Evolutionary conservation across 2,797 vertebrate species (phyloP).

Genomic region (Chloroceryle inda): DNA sequence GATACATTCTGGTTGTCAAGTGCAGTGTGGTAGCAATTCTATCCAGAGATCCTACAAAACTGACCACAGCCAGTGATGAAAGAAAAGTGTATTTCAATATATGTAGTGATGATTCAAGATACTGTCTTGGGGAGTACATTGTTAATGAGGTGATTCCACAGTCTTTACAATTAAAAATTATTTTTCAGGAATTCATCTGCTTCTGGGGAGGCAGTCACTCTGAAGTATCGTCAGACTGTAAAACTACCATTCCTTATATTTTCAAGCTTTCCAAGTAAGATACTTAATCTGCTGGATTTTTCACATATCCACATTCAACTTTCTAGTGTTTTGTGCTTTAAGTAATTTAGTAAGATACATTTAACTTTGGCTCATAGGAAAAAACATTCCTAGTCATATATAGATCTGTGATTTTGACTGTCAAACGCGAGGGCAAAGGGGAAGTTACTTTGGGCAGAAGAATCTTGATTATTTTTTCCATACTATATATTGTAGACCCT

Average conservation of each 20-base stretch:
- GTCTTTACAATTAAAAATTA: not conserved
- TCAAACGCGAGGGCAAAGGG: not conserved
- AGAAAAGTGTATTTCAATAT: not conserved
- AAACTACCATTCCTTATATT: not conserved
- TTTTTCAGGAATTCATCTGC: not conserved
- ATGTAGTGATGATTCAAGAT: not conserved
- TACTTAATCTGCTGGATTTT: not conserved
- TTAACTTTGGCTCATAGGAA: not conserved
- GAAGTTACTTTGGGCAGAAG: not conserved
- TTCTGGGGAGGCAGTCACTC: not conserved
- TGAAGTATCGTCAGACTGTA: not conserved
- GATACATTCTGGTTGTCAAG: not conserved
- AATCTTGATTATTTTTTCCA: not conserved
- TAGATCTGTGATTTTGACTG: not conserved
- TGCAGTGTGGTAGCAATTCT: not conserved
- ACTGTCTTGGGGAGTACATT: not conserved
- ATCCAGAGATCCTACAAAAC: not conserved
- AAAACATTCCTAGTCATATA: not conserved
- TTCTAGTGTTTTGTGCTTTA: not conserved
- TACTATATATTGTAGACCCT: not conserved
- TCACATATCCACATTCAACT: not conserved
- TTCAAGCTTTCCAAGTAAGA: not conserved
- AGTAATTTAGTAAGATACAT: not conserved
- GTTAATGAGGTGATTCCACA: not conserved
- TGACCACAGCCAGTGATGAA: not conserved